A percentile compares a stretch with the other conserved stretches of the same genome.
Evolutionary conservation across 2,113 vertebrate genomes (phyloP).

Genomic region (Channa maculata): DNA sequence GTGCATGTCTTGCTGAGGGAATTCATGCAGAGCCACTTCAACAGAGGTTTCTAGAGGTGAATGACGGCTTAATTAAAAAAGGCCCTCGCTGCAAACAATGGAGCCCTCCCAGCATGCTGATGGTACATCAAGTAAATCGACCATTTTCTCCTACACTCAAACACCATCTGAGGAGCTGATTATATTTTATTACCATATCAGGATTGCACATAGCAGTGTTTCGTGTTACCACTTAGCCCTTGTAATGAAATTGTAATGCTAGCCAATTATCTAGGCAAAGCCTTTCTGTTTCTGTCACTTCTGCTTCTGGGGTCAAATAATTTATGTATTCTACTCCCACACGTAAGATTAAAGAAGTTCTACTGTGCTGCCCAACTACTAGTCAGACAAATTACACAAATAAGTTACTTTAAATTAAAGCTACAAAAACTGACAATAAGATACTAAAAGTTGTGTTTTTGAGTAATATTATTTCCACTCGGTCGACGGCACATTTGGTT

Average conservation of each 20-base stretch:
- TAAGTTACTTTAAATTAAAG: no score
- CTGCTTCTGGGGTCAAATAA: not conserved
- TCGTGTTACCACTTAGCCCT: constrained; percentile 8
- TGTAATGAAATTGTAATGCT: constrained; percentile 6
- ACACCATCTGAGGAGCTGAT: constrained; percentile 30
- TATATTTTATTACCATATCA: constrained; percentile 42
- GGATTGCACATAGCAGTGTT: not conserved
- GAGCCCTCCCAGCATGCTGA: constrained; percentile 40
- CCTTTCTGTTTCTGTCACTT: constrained; percentile 4
- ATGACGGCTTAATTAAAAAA: constrained; percentile 62
- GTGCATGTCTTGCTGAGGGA: constrained; percentile 4
- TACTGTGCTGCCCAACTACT: no score
- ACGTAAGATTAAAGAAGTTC: not conserved
- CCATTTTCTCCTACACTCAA: constrained; percentile 32
- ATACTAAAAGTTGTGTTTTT: no score
- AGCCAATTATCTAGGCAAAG: constrained; percentile 25
- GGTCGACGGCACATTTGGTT: no score
- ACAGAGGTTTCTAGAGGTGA: constrained; percentile 64
- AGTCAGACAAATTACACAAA: no score
- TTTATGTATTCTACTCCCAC: constrained; percentile 5
- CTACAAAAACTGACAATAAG: no score
- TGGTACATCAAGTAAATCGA: constrained; percentile 30
- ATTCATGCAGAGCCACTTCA: constrained; percentile 21
- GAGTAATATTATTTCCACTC: no score
- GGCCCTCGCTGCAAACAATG: constrained; percentile 29